These are phyloP conservation scores for Caranx melampygus DNA, from an alignment of 2,113 vertebrate species.

Conservation along the genomic window DNA sequence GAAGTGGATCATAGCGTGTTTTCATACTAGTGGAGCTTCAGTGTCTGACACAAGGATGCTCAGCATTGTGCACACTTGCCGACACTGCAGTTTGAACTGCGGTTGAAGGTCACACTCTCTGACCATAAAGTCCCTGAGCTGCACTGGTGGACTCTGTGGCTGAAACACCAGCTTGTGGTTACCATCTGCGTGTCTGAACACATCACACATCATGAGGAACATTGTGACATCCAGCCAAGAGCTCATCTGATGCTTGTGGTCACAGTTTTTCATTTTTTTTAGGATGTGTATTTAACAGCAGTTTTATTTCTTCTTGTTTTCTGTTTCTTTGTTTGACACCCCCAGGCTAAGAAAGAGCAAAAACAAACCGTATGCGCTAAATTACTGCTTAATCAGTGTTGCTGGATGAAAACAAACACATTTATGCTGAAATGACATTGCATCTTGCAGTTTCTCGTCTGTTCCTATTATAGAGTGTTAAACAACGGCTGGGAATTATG, in stretches of 20 bases:
- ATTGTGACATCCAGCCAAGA: not conserved
- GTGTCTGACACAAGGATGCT: constrained; percentile 20
- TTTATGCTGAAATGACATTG: not conserved
- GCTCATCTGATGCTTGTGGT: not conserved
- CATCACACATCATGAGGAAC: constrained; percentile 1
- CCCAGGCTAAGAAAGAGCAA: not conserved
- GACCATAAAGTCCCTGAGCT: not conserved
- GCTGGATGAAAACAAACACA: not conserved
- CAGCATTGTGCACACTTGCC: constrained; percentile 33
- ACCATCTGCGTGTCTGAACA: not conserved
- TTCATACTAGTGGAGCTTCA: not conserved
- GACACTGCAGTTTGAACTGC: constrained; percentile 32
- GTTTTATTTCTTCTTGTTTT: not conserved
- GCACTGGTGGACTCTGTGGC: constrained; percentile 8
- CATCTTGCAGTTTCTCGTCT: not conserved
- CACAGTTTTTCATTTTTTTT: not conserved
- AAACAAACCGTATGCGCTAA: not conserved
- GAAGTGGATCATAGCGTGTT: not conserved
- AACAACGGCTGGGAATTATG: not conserved
- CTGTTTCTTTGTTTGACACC: not conserved
- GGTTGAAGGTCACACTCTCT: constrained; percentile 27
- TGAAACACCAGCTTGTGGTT: constrained; percentile 16
- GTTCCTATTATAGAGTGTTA: not conserved
- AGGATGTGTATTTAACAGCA: not conserved
- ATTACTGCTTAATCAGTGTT: not conserved